Conservation (phyloP, 30 jellyfish, hydroid and myxozoan genomes). For the Aurelia coerulea region DNA sequence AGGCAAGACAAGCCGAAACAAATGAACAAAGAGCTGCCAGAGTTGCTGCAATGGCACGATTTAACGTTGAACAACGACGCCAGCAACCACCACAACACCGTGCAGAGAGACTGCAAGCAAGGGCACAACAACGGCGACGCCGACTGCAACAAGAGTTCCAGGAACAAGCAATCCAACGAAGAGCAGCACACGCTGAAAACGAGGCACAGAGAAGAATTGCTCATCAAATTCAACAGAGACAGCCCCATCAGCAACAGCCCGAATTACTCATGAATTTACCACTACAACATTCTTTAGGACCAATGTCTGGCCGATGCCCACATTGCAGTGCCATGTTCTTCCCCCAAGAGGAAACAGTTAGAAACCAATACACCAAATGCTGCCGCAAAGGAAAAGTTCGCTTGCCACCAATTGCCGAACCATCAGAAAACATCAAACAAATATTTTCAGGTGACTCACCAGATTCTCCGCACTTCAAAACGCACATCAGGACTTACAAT, state of each 20-base stretch:
- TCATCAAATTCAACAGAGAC: too few species aligned
- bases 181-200: too few species aligned
- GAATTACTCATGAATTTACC: background rate
- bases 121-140: background rate
- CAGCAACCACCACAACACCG: background rate
- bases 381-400: background rate
- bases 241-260: too few species aligned
- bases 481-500: background rate
- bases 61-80: background rate
- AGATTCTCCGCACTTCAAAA: background rate
- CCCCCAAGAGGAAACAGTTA: background rate
- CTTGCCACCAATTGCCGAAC: background rate
- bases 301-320: background rate
- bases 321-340: background rate
- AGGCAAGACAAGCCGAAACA: too few species aligned
- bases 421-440: background rate
- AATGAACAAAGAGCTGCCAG: too few species aligned
- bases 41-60: too few species aligned
- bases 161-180: too few species aligned
- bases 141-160: too few species aligned
- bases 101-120: background rate
- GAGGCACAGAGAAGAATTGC: too few species aligned
- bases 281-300: background rate
- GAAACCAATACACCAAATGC: background rate
- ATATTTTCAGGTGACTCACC: background rate